phyloP scores from a whole-genome alignment of 2,113 vertebrate genomes.

The Petaurus breviceps region DNA sequence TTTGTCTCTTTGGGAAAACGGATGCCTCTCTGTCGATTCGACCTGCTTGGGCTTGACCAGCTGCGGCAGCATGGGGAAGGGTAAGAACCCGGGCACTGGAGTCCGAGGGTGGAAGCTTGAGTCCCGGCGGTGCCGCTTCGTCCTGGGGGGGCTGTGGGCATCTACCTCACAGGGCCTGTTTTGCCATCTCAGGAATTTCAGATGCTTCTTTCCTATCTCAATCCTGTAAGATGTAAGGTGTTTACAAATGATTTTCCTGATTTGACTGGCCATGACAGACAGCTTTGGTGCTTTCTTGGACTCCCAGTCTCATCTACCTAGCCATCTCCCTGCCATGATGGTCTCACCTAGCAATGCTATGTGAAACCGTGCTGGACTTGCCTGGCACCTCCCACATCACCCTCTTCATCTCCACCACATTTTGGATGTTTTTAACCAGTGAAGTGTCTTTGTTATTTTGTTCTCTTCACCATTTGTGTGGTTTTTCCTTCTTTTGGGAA shows the following conservation, averaged over 20 bases:
- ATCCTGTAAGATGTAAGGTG: background rate
- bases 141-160: background rate
- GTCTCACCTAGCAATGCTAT: background rate
- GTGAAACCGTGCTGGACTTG: background rate
- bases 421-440: background rate
- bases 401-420: background rate
- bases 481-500: background rate
- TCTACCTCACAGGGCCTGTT: background rate
- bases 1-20: no score
- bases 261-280: background rate
- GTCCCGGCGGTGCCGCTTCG: fast-evolving
- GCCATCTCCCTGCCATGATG: no score
- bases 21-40: no score
- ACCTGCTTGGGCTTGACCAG: no score
- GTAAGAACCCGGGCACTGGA: background rate
- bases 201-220: background rate
- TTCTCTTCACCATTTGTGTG: background rate
- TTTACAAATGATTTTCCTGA: background rate
- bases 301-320: background rate
- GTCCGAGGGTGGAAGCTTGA: no score
- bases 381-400: background rate
- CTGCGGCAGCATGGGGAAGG: no score
- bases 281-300: background rate
- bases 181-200: background rate
- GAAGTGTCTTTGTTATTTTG: background rate